Conservation (phyloP, 2,888 invertebrate genomes). For the Diarsia mendica region DNA sequence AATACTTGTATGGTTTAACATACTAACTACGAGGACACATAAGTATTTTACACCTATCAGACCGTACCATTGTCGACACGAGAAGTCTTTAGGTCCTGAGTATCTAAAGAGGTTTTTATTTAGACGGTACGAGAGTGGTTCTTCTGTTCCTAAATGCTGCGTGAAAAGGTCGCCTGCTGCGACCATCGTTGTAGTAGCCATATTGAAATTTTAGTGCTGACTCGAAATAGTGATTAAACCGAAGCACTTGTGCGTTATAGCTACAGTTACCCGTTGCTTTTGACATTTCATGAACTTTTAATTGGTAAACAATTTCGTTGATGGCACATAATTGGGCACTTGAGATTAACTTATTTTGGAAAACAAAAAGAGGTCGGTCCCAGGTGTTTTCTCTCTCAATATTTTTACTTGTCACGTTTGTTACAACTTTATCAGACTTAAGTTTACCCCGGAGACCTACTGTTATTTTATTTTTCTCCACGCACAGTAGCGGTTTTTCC, state of each 20-base stretch:
- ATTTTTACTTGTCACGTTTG: conserved; percentile 13
- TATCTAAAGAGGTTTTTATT: not conserved
- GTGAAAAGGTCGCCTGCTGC: conserved; percentile 33
- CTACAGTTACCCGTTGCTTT: conserved; percentile 22
- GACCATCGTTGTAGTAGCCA: conserved; percentile 44
- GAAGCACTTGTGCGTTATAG: conserved; percentile 40
- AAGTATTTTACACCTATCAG: not conserved
- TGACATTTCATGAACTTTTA: conserved; percentile 22
- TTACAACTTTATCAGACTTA: conserved; percentile 8
- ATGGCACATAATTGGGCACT: not conserved
- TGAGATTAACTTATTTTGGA: not conserved
- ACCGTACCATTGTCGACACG: not conserved
- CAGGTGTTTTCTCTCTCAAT: not conserved
- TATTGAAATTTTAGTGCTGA: conserved; percentile 61
- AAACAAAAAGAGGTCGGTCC: not conserved
- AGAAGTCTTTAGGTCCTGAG: too few relatives aligned
- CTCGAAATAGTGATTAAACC: conserved; percentile 59
- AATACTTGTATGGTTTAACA: too few relatives aligned
- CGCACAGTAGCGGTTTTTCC: conserved; percentile 1
- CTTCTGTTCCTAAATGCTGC: conserved; percentile 28
- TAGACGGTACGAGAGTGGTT: not conserved
- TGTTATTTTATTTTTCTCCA: not conserved
- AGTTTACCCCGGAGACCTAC: not conserved
- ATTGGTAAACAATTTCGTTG: conserved; percentile 17
- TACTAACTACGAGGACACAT: not conserved